phyloP scores from a whole-genome alignment of 1,140 invertebrate species.

The Zaprionus africanus region DNA sequence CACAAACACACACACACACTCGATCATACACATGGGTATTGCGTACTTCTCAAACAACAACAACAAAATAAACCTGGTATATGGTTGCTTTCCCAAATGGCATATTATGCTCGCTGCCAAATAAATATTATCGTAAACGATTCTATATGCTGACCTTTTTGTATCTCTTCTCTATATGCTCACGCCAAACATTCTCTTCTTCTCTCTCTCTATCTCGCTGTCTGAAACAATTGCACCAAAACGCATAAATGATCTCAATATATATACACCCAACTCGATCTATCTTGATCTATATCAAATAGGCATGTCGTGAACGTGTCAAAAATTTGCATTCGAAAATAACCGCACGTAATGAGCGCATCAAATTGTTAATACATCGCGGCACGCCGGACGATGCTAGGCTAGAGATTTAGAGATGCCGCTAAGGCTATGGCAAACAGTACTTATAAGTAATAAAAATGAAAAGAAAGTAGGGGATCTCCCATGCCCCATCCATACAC shows the following conservation, averaged over 20 bases:
- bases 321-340: conserved; percentile 95
- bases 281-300: conserved; percentile 25
- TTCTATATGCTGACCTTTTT: conserved; percentile 22
- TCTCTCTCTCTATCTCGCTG: conserved; percentile 18
- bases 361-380: conserved; percentile 93
- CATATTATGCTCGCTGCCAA: conserved; percentile 64
- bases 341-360: conserved; percentile 92
- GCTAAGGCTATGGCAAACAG: conserved; percentile 52
- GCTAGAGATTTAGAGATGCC: conserved; percentile 78
- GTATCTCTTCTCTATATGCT: conserved; percentile 65
- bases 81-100: conserved; percentile 69
- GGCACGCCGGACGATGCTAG: conserved; percentile 90
- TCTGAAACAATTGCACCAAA: conserved; percentile 22
- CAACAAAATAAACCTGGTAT: conserved; percentile 50
- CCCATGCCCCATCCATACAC: neutral
- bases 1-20: conserved; percentile 27
- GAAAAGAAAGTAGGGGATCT: neutral
- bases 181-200: conserved; percentile 58
- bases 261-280: conserved; percentile 1
- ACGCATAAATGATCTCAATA: conserved; percentile 27
- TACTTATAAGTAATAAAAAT: conserved; percentile 54
- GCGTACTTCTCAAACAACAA: conserved; percentile 69
- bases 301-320: conserved; percentile 93
- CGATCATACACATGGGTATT: conserved; percentile 70
- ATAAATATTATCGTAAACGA: conserved; percentile 58